Conservation (phyloP, 2,888 invertebrate species). For the Phorcus lineatus region DNA sequence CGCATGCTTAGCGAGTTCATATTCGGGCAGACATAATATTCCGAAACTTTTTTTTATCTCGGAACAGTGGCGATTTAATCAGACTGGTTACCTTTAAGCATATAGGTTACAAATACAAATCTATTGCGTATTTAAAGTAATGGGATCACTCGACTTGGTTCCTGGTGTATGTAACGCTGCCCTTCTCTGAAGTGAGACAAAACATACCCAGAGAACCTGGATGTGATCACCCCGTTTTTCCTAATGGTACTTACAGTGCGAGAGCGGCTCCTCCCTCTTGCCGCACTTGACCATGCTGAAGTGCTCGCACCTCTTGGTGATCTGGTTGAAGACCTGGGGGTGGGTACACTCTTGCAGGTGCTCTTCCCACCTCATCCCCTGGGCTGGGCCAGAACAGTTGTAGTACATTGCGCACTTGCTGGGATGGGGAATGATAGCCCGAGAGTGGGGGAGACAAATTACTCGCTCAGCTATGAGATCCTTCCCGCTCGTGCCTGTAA, state of each 20-base stretch:
- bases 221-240: no score
- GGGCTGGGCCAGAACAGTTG: constrained; percentile 33
- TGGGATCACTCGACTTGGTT: no score
- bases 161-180: no score
- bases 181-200: no score
- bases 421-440: constrained; percentile 28
- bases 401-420: constrained; percentile 42
- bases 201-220: no score
- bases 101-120: no score
- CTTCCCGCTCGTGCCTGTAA: background rate
- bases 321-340: constrained; percentile 34
- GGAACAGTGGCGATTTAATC: no score
- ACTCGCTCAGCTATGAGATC: background rate
- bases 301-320: constrained; percentile 37
- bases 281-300: constrained; percentile 47
- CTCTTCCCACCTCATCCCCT: background rate
- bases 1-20: no score
- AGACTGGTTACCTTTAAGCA: no score
- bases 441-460: background rate
- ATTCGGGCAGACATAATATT: no score
- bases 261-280: constrained; percentile 46
- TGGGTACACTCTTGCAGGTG: constrained; percentile 35
- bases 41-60: no score
- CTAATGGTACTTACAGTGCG: constrained; percentile 55
- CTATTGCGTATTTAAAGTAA: no score